These are phyloP conservation scores for Acrocephalus arundinaceus DNA, from an alignment of 2,113 vertebrate species.

Conservation along the genomic window DNA sequence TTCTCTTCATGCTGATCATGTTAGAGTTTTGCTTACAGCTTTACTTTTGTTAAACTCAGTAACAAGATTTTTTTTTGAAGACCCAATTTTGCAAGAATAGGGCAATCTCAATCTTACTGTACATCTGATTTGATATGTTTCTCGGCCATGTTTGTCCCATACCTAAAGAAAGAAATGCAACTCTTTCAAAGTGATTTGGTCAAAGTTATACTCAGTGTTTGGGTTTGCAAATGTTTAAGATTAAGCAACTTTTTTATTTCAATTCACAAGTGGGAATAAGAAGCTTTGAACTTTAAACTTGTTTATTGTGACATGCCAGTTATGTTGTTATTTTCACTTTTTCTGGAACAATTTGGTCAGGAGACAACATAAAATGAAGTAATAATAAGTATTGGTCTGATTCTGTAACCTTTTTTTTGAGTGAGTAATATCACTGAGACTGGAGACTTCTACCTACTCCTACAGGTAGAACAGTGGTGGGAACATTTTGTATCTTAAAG, in stretches of 20 bases:
- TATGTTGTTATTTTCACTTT: neutral
- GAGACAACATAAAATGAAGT: neutral
- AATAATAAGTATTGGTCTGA: neutral
- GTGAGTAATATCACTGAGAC: neutral
- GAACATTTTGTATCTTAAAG: neutral
- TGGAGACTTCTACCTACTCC: neutral
- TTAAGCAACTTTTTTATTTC: neutral
- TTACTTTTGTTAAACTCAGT: neutral
- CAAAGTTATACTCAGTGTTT: neutral
- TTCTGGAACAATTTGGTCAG: neutral
- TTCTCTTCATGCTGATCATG: neutral
- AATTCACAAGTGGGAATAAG: neutral
- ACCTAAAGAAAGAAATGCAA: neutral
- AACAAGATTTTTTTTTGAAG: neutral
- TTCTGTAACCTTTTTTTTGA: neutral
- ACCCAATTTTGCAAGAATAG: neutral
- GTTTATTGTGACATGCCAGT: neutral
- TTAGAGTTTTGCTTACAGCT: neutral
- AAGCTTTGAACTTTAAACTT: neutral
- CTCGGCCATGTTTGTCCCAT: neutral
- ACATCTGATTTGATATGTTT: neutral
- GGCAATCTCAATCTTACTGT: neutral
- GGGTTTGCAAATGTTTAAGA: neutral
- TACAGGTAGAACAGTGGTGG: neutral
- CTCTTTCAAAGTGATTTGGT: neutral